Conservation (phyloP, 2,888 invertebrate genomes). For the Drosophila setosimentum region DNA sequence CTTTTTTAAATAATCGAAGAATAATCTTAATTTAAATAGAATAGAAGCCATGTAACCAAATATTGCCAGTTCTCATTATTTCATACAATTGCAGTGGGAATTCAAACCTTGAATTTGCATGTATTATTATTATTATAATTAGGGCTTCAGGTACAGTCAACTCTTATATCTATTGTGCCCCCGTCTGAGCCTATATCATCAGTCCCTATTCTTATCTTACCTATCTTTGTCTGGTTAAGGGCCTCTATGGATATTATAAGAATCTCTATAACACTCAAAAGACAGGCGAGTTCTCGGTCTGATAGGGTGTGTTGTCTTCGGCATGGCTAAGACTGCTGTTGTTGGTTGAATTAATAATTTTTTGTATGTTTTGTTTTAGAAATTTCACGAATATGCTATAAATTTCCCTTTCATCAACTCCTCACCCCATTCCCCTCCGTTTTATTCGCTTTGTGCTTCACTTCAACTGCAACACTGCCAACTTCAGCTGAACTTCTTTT, state of each 20-base stretch:
- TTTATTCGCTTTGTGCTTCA: background rate
- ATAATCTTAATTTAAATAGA: background rate
- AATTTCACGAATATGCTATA: background rate
- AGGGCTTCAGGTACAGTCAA: too few relatives aligned
- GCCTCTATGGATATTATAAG: background rate
- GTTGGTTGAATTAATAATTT: slow-evolving; percentile 1
- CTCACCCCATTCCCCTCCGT: background rate
- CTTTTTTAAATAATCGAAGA: background rate
- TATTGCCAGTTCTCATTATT: background rate
- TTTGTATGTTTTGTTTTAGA: slow-evolving; percentile 12
- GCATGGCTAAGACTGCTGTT: background rate
- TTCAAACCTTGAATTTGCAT: too few relatives aligned
- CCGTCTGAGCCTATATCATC: background rate
- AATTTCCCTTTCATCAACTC: background rate
- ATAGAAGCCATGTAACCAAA: background rate
- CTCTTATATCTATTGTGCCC: too few relatives aligned
- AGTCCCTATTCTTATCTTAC: too few relatives aligned
- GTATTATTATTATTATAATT: too few relatives aligned
- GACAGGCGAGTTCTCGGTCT: background rate
- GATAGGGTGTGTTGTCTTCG: background rate
- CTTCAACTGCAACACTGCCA: slow-evolving; percentile 42
- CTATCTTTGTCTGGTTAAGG: too few relatives aligned
- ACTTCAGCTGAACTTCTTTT: slow-evolving; percentile 65
- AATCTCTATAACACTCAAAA: background rate
- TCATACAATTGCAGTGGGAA: too few relatives aligned